A percentile compares a stretch with the other conserved stretches of the same genome.
These are phyloP conservation scores for Punctoribates punctum DNA, from an alignment of 2,888 invertebrate species.

Conservation along the genomic window DNA sequence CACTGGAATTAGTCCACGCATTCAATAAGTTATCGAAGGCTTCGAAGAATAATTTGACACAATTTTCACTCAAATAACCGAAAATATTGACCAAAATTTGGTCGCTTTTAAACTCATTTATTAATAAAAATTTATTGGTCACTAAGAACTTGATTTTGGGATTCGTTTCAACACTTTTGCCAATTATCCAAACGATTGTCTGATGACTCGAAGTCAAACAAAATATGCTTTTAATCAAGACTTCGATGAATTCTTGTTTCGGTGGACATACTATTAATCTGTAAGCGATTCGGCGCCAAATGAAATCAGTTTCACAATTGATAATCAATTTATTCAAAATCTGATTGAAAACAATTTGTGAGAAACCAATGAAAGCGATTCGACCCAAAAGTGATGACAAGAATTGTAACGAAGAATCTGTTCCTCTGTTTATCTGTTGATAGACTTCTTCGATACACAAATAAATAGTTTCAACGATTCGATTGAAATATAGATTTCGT, in stretches of 20 bases:
- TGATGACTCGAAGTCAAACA: background rate
- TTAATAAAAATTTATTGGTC: slow-evolving; percentile 41
- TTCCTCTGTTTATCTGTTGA: background rate
- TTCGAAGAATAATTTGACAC: background rate
- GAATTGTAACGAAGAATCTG: slow-evolving; percentile 25
- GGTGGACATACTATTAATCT: background rate
- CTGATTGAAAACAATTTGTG: slow-evolving; percentile 13
- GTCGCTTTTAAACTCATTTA: slow-evolving; percentile 25
- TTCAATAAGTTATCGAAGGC: slow-evolving; percentile 34
- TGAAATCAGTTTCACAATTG: slow-evolving; percentile 18
- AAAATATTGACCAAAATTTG: slow-evolving; percentile 39
- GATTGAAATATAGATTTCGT: slow-evolving; percentile 12
- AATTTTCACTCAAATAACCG: slow-evolving; percentile 16
- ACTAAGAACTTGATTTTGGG: slow-evolving; percentile 37
- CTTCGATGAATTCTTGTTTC: slow-evolving; percentile 21
- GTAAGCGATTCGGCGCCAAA: slow-evolving; percentile 20
- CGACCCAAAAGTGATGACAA: slow-evolving; percentile 29
- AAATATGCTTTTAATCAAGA: slow-evolving; percentile 10
- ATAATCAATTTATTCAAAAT: background rate
- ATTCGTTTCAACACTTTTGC: slow-evolving; percentile 37
- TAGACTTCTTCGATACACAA: slow-evolving; percentile 14
- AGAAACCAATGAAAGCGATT: slow-evolving; percentile 14
- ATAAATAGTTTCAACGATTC: slow-evolving; percentile 1
- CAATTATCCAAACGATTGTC: slow-evolving; percentile 22
- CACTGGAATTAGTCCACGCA: slow-evolving; percentile 39